phyloP scores from a whole-genome alignment of 2,888 invertebrate species.

The Blastobasis lacticolella region DNA sequence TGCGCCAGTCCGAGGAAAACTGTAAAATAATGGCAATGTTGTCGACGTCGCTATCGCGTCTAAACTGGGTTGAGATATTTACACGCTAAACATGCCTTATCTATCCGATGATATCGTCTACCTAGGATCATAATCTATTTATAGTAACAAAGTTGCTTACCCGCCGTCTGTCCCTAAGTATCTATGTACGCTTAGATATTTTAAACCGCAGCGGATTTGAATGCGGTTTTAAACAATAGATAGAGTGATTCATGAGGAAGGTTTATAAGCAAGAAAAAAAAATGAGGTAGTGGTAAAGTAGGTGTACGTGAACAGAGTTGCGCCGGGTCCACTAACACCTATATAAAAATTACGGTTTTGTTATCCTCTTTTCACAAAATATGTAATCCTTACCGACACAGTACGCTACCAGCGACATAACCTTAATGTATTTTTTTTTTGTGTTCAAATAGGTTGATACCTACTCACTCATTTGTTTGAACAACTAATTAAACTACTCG shows the following conservation, averaged over 20 bases:
- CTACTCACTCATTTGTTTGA: slow-evolving; percentile 7
- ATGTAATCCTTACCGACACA: no score
- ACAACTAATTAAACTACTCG: slow-evolving; percentile 19
- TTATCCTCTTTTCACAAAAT: no score
- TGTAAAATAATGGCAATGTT: slow-evolving; percentile 43
- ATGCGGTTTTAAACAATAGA: no score
- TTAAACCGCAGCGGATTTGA: no score
- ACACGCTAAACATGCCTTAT: slow-evolving; percentile 19
- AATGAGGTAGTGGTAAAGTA: no score
- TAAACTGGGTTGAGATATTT: slow-evolving; percentile 48
- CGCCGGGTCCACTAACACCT: no score
- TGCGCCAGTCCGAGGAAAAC: slow-evolving; percentile 38
- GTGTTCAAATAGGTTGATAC: not conserved
- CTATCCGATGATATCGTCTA: slow-evolving; percentile 28
- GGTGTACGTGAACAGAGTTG: no score
- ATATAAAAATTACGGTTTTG: no score
- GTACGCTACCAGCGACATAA: no score
- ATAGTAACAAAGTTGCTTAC: not conserved
- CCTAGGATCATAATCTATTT: not conserved
- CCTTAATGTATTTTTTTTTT: no score
- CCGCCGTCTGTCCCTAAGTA: not conserved
- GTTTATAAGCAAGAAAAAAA: no score
- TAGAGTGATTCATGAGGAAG: no score
- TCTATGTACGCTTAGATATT: not conserved
- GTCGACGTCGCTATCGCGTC: slow-evolving; percentile 30